These are phyloP conservation scores for Scaptodrosophila lebanonensis DNA, from an alignment of 1,140 invertebrate species.

Conservation along the genomic window DNA sequence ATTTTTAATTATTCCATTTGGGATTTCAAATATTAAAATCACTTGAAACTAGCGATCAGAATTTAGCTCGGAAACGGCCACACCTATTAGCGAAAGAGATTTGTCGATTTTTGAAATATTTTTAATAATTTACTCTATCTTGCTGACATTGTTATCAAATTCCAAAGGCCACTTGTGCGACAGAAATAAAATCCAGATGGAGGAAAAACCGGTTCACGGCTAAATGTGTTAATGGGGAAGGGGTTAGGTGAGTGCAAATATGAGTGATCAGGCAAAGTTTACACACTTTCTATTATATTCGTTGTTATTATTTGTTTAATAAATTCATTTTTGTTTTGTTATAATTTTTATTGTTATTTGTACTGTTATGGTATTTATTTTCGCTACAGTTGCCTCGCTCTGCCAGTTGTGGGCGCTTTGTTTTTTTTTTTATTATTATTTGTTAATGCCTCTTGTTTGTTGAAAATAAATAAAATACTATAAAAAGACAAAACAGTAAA, in stretches of 20 bases:
- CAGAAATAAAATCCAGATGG: constrained; percentile 1
- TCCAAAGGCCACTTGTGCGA: neutral
- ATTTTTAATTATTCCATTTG: too few relatives aligned
- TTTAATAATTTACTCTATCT: too few relatives aligned
- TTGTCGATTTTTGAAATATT: too few relatives aligned
- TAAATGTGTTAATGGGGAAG: constrained; percentile 40
- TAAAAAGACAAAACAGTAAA: too few relatives aligned
- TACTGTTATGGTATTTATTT: constrained; percentile 26
- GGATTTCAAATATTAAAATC: too few relatives aligned
- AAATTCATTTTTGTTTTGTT: neutral
- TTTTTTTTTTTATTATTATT: constrained; percentile 15
- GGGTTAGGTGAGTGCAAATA: neutral
- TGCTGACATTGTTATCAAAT: too few relatives aligned
- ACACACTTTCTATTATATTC: constrained; percentile 19
- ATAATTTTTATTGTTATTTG: neutral
- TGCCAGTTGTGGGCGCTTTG: constrained; percentile 10
- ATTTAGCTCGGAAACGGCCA: too few relatives aligned
- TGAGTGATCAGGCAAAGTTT: constrained; percentile 36
- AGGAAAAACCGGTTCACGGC: constrained; percentile 44
- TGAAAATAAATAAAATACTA: too few relatives aligned
- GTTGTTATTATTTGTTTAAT: constrained; percentile 31
- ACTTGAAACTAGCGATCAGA: too few relatives aligned
- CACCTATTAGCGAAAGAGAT: too few relatives aligned
- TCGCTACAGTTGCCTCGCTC: constrained; percentile 37
- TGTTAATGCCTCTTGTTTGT: constrained; percentile 9